phyloP scores from a whole-genome alignment of 2,113 vertebrate genomes.

The Hylia prasina region DNA sequence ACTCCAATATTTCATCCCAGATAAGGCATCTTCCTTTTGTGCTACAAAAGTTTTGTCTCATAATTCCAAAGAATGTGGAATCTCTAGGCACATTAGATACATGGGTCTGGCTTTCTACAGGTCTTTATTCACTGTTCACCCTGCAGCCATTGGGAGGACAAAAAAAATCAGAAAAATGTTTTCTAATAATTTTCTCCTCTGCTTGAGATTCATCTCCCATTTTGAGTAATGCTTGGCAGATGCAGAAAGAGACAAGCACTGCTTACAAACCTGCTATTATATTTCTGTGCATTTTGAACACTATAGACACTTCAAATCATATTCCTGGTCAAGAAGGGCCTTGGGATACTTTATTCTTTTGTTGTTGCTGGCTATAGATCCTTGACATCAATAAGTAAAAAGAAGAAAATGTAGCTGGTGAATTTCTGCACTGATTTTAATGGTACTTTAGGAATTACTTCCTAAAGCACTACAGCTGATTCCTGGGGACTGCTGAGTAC shows the following conservation, averaged over 20 bases:
- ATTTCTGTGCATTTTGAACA: neutral
- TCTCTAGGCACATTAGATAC: neutral
- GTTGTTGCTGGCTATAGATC: neutral
- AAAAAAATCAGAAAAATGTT: neutral
- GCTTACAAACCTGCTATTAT: neutral
- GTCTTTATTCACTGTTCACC: neutral
- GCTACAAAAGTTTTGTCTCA: fast-evolving
- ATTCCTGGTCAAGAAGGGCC: neutral
- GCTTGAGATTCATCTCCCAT: neutral
- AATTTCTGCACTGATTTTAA: neutral
- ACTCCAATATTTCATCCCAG: neutral
- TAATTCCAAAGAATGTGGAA: neutral
- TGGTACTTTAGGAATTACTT: neutral
- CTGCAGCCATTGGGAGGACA: neutral
- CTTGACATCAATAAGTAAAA: neutral
- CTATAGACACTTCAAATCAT: neutral
- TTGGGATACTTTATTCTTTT: neutral
- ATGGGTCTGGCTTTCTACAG: neutral
- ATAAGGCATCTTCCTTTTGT: neutral
- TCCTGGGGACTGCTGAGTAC: neutral
- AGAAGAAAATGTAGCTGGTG: neutral
- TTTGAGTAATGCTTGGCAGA: neutral
- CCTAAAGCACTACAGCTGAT: neutral
- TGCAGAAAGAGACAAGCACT: neutral
- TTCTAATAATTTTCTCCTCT: neutral